Evolutionary conservation across 2,888 invertebrate genomes (phyloP).

Genomic region (Sceliomorpha sp.): DNA sequence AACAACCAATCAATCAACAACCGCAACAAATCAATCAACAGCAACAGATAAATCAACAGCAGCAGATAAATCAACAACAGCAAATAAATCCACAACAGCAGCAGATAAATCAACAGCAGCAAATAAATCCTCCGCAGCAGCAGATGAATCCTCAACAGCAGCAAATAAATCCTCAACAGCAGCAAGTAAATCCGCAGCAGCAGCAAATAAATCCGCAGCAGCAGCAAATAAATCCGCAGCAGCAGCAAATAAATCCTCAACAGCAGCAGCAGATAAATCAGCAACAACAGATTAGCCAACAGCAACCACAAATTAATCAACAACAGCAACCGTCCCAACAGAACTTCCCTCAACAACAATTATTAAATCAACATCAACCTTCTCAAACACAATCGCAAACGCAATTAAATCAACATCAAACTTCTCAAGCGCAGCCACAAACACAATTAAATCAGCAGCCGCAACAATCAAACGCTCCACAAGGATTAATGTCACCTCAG

Average conservation of each 20-base stretch:
- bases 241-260: conserved; percentile 81
- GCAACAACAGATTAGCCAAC: conserved; percentile 81
- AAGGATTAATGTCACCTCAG: conserved; percentile 58
- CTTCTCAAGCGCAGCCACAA: conserved; percentile 64
- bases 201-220: conserved; percentile 63
- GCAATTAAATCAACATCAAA: conserved; percentile 45
- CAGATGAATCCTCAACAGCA: conserved; percentile 62
- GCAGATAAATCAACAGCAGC: conserved; percentile 77
- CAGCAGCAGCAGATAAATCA: conserved; percentile 64
- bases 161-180: conserved; percentile 76
- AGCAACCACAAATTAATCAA: conserved; percentile 80
- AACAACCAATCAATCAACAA: conserved; percentile 80
- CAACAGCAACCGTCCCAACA: conserved; percentile 81
- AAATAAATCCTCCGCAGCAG: conserved; percentile 65
- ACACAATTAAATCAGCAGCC: conserved; percentile 38
- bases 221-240: conserved; percentile 81
- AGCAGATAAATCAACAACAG: conserved; percentile 59
- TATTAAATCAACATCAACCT: conserved; percentile 65
- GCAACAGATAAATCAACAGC: conserved; percentile 81
- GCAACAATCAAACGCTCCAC: conserved; percentile 58
- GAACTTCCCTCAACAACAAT: conserved; percentile 65
- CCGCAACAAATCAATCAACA: conserved; percentile 67
- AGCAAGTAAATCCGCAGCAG: conserved; percentile 70
- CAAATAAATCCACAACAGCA: too few relatives aligned
- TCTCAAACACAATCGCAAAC: conserved; percentile 58